Base-by-base conservation (phyloP, 1,140 invertebrate genomes). In the Gonatopus flavifemur region DNA sequence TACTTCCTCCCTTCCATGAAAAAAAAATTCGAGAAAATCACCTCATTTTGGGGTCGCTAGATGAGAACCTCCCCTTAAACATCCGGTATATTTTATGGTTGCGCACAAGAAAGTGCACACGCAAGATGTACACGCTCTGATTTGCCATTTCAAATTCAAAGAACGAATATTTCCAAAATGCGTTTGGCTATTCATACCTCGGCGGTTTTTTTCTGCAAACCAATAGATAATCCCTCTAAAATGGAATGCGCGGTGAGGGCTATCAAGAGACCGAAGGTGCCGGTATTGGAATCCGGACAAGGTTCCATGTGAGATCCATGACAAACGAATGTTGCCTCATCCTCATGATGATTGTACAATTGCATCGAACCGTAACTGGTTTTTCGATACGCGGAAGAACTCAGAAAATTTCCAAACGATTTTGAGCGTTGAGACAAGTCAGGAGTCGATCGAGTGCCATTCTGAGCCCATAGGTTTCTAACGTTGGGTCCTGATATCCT, bases 221-320 rank as follows among this genome's bases (percentile, higher is more conserved):
- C 91, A 61, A 94, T 88, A 1, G 90, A 89, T 22, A 94, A 68
- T 30, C 91, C 91, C 76, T 94, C 91, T 19, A 94, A 80, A 3
- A 90, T 67, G 12, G 89, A 86, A 62, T 91, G 91, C 30, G 91
- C 74, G 3, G 88, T 87, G 6, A 93, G 72, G 0, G 90, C 90
- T 6, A 86, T 66, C 24, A 91, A 65, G 15, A 88, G 69, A 1
- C 86, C 86, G 9, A 85, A 55, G 1, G 81, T 77, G 2, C 82
- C 81, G 0, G 82, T 82, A 6, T 35, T 79, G 33, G 77, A 78
- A 19, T 72, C 75, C 18, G 69, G 69, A 52, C 84, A 86, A 0
- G 85, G 84, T 44, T 82, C 83, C 1, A 74, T 76, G 42, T 86
- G 84, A 28, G 74, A 83, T 2, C 83, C 83, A 55, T 86, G 85